phyloP scores from a whole-genome alignment of 2,113 vertebrate species.

The Sterrhoptilus dennistouni region DNA sequence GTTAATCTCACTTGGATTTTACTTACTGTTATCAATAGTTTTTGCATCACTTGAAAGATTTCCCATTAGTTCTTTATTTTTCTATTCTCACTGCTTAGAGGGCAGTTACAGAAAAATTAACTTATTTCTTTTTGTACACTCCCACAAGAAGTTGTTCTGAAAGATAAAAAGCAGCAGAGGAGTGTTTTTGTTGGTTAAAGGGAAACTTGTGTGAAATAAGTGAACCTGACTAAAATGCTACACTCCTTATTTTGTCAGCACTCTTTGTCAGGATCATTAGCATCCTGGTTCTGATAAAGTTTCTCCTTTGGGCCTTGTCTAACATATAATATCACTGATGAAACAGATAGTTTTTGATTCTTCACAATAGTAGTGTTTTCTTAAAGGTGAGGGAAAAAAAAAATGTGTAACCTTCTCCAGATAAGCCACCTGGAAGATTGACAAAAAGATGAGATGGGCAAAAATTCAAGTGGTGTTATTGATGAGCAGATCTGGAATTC shows the following conservation, averaged over 20 bases:
- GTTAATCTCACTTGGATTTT: neutral
- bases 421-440: neutral
- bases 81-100: neutral
- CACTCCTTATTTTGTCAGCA: neutral
- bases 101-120: neutral
- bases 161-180: neutral
- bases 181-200: neutral
- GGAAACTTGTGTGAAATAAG: neutral
- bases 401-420: neutral
- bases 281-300: neutral
- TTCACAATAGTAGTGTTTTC: neutral
- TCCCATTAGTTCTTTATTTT: neutral
- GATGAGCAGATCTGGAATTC: neutral
- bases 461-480: neutral
- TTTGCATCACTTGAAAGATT: neutral
- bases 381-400: neutral
- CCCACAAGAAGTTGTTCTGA: neutral
- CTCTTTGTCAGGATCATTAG: neutral
- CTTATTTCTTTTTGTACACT: neutral
- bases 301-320: neutral
- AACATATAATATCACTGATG: neutral
- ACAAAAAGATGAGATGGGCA: neutral
- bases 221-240: neutral
- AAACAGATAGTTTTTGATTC: neutral
- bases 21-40: neutral